Conservation (phyloP, 2,113 vertebrate species). For the Leiothrix lutea region DNA sequence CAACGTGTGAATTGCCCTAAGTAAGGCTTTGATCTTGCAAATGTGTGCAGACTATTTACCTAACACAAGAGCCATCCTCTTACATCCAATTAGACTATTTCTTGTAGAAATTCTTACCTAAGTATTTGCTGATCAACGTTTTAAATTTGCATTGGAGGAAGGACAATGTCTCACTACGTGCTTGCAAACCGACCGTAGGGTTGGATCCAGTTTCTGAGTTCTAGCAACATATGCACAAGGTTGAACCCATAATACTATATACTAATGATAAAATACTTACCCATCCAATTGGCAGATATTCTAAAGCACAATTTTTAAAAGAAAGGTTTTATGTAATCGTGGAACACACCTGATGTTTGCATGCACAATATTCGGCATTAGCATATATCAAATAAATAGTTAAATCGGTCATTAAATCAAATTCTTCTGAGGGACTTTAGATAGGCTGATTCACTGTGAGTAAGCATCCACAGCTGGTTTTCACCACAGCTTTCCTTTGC, state of each 20-base stretch:
- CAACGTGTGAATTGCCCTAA: not conserved
- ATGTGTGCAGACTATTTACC: not conserved
- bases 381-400: not conserved
- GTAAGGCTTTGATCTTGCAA: slow-evolving; percentile 16
- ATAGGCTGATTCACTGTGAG: not conserved
- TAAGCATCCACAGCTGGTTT: not conserved
- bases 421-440: not conserved
- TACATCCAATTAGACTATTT: not conserved
- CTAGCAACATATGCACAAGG: not conserved
- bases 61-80: not conserved
- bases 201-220: not conserved
- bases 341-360: not conserved
- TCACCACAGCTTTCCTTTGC: not conserved
- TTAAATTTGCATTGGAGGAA: not conserved
- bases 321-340: not conserved
- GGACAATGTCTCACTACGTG: not conserved
- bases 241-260: not conserved
- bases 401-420: not conserved
- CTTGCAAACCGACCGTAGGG: not conserved
- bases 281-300: not conserved
- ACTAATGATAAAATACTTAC: not conserved
- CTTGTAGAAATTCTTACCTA: not conserved
- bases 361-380: not conserved
- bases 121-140: not conserved
- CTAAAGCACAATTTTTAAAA: not conserved